phyloP scores from a whole-genome alignment of 1,140 invertebrate species.

The Penaeus vannamei region DNA sequence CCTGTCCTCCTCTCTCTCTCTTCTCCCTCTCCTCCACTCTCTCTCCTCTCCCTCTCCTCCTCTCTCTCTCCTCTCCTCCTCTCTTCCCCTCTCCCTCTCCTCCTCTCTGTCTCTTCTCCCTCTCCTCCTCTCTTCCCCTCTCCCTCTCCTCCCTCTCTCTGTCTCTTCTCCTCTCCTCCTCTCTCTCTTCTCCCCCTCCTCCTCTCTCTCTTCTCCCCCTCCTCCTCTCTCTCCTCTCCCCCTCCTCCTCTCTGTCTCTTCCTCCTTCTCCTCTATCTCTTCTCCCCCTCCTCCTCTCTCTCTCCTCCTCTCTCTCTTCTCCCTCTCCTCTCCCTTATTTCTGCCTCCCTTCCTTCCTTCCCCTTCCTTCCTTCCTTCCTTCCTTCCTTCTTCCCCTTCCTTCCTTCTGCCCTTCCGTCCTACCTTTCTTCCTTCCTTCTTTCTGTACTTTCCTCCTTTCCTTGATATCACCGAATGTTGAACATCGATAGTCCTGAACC shows the following conservation, averaged over 20 bases:
- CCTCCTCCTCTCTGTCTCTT: not conserved
- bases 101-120: constrained; percentile 68
- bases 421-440: not conserved
- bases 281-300: not conserved
- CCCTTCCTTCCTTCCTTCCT: not conserved
- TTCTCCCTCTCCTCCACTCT: not conserved
- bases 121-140: not conserved
- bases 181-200: constrained; percentile 9
- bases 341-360: constrained; percentile 1
- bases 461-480: not conserved
- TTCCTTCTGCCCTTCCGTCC: not conserved
- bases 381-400: not conserved
- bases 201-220: constrained; percentile 9
- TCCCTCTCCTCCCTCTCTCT: not conserved
- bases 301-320: constrained; percentile 10
- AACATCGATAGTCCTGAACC: not conserved
- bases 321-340: not conserved
- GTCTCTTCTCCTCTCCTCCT: not conserved
- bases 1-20: not conserved
- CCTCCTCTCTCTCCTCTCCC: not conserved
- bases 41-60: constrained; percentile 9
- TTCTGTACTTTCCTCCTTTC: not conserved
- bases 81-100: constrained; percentile 45
- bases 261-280: too few species aligned
- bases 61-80: constrained; percentile 2